Evolutionary conservation across 2,113 vertebrate species (phyloP), one percentile per base, ranked within the genome.

Genomic region (Limnothrissa miodon): DNA sequence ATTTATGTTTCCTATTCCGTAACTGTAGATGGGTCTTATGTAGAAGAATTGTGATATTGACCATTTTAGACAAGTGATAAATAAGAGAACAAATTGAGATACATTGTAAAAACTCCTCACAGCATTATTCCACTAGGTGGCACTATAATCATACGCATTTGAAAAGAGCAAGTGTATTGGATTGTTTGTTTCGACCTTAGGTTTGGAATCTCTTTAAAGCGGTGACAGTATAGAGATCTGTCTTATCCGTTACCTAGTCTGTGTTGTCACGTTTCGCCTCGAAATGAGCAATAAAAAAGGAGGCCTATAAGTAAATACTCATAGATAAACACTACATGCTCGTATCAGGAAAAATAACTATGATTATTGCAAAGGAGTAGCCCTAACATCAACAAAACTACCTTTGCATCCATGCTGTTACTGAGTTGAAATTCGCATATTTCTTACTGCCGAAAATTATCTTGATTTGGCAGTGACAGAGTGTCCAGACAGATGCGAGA

Each of bases 51-150:
- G 66, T 17, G 15, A 36, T 33, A 29, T 36, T 36, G 29, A 74
- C 66, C 13, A 13, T 74, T 74, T 74, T 36, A 74, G 66, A 74
- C 66, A 74, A 74, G 11, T 74, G 66, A 74, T 74, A 74, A 74
- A 74, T 74, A 36, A 74, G 66, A 74, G 13, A 74, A 74, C 66
- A 74, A 74, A 74, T 74, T 36, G 25, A 74, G 29, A 74, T 10
- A 17, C 29, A 74, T 5, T 17, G 10, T 36, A 4, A 74, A 74
- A 36, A n/a, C n/a, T 36, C 66, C 33, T 74, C 13, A 29, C 11
- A 17, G 66, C 29, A 36, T 39, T 19, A 17, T 19, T 36, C 66
- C 66, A 74, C 66, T 74, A 74, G 66, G 33, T 74, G 66, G 66
- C 66, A 33, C 25, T 4, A 5, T 74, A 17, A 74, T 17, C 13